Base-by-base conservation (phyloP, 2,888 invertebrate genomes). In the Fragum sueziense region DNA sequence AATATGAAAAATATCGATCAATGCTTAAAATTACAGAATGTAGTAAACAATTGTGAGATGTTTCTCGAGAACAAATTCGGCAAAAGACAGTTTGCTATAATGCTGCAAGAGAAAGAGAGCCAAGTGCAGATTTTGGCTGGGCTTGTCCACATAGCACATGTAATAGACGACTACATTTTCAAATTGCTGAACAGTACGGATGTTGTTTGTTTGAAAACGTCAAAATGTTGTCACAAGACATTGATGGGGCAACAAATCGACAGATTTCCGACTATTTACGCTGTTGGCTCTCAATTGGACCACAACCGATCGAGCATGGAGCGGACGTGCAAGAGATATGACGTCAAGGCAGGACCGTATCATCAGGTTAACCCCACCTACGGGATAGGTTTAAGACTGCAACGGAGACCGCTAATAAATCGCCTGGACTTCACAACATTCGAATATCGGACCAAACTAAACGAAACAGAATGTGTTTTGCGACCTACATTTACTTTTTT, bases 111-210 rank as follows among this genome's bases (percentile, higher is more conserved):
- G 7, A 62, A 22, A 47, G 54, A 71, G 14, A 11, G 7, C 31
- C 41, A 76, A 57, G 9, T 71, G 2, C 37, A 25, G n/a, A 27
- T 76, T 22, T n/a, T 11, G 20, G 33, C 67, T 25, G 29, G 34
- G 1, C 22, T 31, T 27, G 22, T 67, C n/a, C 73, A 76, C 25
- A 62, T 65, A 41, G 65, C 70, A 0, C 27, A 27, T 27, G 54
- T 67, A 2, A 25, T 76, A 34, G 76, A 76, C 52, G 37, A 52
- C 52, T 70, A 76, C 9, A 70, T 76, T 22, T 52, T 54, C 51
- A 37, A 41, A 20, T 14, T 76, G 7, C 20, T 65, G 54, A 37
- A 62, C 11, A 70, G 65, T 25, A 29, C 17, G 17, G 9, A 41
- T 41, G 41, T 9, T 9, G 9, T 11, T 41, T 17, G 17, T 9